A percentile compares a stretch with the other conserved stretches of the same genome.
Conservation (phyloP, 2,113 vertebrate genomes). For the Oryzias celebensis region DNA sequence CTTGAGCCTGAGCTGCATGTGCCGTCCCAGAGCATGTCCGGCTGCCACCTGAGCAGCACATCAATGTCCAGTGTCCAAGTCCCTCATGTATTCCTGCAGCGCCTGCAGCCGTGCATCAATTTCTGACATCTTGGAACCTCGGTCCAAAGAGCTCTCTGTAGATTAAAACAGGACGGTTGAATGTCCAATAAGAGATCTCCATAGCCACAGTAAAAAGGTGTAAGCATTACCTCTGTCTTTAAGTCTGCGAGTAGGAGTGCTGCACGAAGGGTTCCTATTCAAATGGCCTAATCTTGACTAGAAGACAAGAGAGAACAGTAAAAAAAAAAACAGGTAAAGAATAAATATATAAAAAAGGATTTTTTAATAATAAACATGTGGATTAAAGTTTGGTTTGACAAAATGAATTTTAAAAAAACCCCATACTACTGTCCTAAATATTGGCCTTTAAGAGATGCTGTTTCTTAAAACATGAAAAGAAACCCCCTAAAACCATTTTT, state of each 20-base stretch:
- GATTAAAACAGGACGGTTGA: not conserved
- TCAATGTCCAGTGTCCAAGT: constrained; percentile 82
- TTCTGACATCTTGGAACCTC: constrained; percentile 84
- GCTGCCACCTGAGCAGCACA: not conserved
- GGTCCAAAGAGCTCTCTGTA: constrained; percentile 80
- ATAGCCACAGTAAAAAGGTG: not conserved
- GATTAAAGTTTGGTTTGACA: too few species aligned
- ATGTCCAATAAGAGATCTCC: too few species aligned
- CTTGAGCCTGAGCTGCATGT: not conserved
- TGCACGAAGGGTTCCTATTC: constrained; percentile 72
- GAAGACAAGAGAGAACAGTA: constrained; percentile 8
- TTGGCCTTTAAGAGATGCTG: too few species aligned
- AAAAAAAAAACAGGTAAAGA: not conserved
- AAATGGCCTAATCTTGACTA: constrained; percentile 68
- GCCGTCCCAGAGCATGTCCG: not conserved
- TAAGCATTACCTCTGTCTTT: constrained; percentile 59
- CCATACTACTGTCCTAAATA: too few species aligned
- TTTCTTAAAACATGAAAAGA: too few species aligned
- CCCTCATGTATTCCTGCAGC: constrained; percentile 92
- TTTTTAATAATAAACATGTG: too few species aligned
- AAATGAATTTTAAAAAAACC: too few species aligned
- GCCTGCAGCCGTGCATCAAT: constrained; percentile 90
- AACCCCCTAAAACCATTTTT: too few species aligned
- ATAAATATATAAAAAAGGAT: too few species aligned
- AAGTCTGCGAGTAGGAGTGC: constrained; percentile 73